Evolutionary conservation across 2,113 vertebrate genomes (phyloP).

Genomic region (Baryphthengus martii): DNA sequence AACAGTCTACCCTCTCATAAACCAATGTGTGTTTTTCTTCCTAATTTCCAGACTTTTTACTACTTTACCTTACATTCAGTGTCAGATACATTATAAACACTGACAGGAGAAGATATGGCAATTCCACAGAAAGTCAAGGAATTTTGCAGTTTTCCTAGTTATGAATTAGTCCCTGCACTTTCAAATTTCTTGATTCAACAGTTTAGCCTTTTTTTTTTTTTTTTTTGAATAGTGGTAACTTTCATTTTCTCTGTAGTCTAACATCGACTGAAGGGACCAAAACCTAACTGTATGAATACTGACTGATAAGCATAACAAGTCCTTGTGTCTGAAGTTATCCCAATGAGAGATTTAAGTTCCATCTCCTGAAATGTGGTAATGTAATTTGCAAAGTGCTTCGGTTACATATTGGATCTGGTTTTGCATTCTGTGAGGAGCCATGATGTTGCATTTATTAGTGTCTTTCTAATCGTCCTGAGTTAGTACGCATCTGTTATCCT

Average conservation of each 20-base stretch:
- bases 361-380: not conserved
- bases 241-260: not conserved
- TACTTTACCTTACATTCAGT: not conserved
- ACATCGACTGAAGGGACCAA: not conserved
- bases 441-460: constrained; percentile 1
- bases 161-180: not conserved
- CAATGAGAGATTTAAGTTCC: not conserved
- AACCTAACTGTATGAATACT: not conserved
- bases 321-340: not conserved
- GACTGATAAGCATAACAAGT: not conserved
- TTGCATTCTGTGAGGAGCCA: constrained; percentile 21
- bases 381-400: not conserved
- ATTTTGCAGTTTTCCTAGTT: not conserved
- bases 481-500: constrained; percentile 31
- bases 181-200: not conserved
- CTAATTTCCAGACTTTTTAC: not conserved
- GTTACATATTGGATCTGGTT: not conserved
- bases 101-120: not conserved
- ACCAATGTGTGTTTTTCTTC: not conserved
- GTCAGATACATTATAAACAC: not conserved
- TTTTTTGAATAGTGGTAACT: not conserved
- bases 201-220: not conserved
- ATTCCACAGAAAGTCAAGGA: not conserved
- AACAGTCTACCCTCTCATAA: not conserved
- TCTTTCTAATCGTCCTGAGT: constrained; percentile 37